Base-by-base conservation (phyloP, 2,113 vertebrate genomes). In the Ictidomys tridecemlineatus region DNA sequence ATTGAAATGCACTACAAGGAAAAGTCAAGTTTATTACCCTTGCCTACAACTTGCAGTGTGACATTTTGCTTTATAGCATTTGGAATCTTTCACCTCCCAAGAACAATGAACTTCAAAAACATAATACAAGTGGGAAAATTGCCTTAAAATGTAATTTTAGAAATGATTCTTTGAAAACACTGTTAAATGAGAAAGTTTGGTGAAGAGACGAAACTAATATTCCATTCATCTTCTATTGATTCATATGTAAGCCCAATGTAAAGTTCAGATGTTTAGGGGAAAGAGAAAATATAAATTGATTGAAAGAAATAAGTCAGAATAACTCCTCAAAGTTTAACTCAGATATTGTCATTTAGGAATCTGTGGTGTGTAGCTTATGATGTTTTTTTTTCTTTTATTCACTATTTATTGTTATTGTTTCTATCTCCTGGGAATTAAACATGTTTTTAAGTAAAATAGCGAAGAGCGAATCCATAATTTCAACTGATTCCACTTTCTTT, bases 61-160 rank as follows among this genome's bases (percentile, higher is more conserved):
- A 91, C 97, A 98, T 97, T 98, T 98, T 97, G 86, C 94, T 98
- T 98, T 94, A 96, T 14, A 93, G 76, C 69, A 96, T 95, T 98
- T 96, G 96, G 94, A 98, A 90, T 97, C 94, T 97, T 98, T 97
- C 24, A 96, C 85, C 89, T 95, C 76, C 92, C 79, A 97, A 98
- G 98, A 98, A 98, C 97, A 98, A 98, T 96, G 95, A 97, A 97
- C 97, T 98, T 98, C 93, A 98, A 95, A 98, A 98, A 98, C 97
- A 97, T 96, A 97, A 77, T 95, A 3, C 26, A 96, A 84, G 96
- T 73, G 80, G 96, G 93, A 96, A 97, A 96, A 87, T 96, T 97
- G 73, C 96, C 98, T 98, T 98, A 95, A 98, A 98, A 97, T 94
- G 96, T 97, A 98, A 98, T 98, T 98, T 98, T 95, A 98, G 95